phyloP scores from a whole-genome alignment of 2,797 vertebrate genomes.

The Spinibarbus caldwelli region DNA sequence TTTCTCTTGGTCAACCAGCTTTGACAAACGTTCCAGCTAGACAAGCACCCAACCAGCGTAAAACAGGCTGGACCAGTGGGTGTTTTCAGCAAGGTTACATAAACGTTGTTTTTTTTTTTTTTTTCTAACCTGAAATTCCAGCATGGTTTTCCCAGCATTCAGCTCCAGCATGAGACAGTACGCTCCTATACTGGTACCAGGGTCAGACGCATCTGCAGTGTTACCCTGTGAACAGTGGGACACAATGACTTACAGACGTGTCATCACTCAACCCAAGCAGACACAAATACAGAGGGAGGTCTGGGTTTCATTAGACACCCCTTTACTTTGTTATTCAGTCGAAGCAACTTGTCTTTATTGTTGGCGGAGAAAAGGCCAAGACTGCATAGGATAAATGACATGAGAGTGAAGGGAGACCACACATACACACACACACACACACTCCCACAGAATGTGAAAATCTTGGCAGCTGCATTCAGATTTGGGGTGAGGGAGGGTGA shows the following conservation, averaged over 20 bases:
- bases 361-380: conserved; percentile 52
- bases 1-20: background rate
- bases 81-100: background rate
- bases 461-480: conserved; percentile 26
- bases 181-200: conserved; percentile 87
- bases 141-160: conserved; percentile 87
- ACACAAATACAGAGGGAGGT: conserved; percentile 53
- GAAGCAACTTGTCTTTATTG: conserved; percentile 52
- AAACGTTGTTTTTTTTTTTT: background rate
- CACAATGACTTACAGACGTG: conserved; percentile 32
- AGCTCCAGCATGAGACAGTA: conserved; percentile 87
- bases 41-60: background rate
- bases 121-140: conserved; percentile 88
- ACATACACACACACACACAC: conserved; percentile 42
- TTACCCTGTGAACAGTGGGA: conserved; percentile 77
- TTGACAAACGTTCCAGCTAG: background rate
- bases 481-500: conserved; percentile 3
- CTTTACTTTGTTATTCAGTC: conserved; percentile 49
- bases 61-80: background rate
- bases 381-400: conserved; percentile 55
- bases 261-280: conserved; percentile 42
- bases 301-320: conserved; percentile 42
- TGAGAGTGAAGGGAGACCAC: conserved; percentile 50
- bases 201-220: conserved; percentile 82
- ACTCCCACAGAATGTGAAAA: conserved; percentile 23